Conservation (phyloP, 2,888 invertebrate genomes). For the Apotomis betuletana region DNA sequence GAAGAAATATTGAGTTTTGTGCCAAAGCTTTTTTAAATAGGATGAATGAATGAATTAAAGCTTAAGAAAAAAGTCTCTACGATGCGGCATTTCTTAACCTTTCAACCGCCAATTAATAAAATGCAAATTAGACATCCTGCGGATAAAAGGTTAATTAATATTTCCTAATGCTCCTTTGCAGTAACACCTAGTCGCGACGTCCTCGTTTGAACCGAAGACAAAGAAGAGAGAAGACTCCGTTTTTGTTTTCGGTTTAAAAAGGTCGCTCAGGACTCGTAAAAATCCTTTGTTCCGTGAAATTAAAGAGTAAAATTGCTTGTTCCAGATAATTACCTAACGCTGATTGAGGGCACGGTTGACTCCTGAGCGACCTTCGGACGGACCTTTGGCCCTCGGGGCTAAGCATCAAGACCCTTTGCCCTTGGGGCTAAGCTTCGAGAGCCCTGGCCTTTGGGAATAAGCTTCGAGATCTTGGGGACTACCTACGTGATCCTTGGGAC, state of each 20-base stretch:
- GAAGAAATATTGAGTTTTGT: too few relatives aligned
- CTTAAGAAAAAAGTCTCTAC: too few relatives aligned
- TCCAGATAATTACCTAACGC: conserved; percentile 77
- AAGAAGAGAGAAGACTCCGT: conserved; percentile 43
- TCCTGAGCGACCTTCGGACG: conserved; percentile 76
- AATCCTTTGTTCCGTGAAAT: conserved; percentile 58
- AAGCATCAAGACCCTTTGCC: not conserved
- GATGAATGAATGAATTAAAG: too few relatives aligned
- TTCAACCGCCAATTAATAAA: not conserved
- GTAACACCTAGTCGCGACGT: conserved; percentile 35
- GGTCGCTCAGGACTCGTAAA: conserved; percentile 78
- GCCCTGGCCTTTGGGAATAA: too few relatives aligned
- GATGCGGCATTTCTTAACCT: not conserved
- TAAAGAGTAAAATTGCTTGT: conserved; percentile 80
- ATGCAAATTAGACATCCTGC: not conserved
- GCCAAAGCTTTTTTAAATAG: too few relatives aligned
- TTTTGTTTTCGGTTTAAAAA: conserved; percentile 55
- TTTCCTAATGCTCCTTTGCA: conserved; percentile 31
- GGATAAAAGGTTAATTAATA: not conserved
- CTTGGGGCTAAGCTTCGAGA: conserved; percentile 1
- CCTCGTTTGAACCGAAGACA: conserved; percentile 44
- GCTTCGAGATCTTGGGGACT: too few relatives aligned
- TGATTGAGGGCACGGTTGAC: conserved; percentile 76
- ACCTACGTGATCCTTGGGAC: too few relatives aligned
- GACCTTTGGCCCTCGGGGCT: conserved; percentile 41